phyloP scores from a whole-genome alignment of 37 sponge, comb jelly and placozoan species.

The Aphrocallistes beatrix region DNA sequence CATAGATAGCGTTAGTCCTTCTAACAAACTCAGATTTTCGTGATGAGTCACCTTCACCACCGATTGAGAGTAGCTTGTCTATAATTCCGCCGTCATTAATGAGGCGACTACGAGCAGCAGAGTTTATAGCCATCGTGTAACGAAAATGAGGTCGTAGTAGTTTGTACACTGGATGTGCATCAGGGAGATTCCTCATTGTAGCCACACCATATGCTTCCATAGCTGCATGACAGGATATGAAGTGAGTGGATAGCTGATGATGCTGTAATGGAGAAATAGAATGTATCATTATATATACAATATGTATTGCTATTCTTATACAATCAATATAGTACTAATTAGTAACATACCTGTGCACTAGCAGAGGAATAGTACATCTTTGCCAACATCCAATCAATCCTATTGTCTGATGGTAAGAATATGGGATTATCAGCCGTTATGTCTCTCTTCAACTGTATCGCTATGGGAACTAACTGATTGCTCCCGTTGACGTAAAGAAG shows the following conservation, averaged over 20 bases:
- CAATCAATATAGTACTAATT: neutral
- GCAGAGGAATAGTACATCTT: conserved; percentile 49
- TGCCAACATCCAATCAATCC: conserved; percentile 51
- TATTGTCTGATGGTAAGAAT: conserved; percentile 43
- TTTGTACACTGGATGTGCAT: conserved; percentile 47
- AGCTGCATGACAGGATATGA: conserved; percentile 33
- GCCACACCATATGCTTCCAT: conserved; percentile 50
- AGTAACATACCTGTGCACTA: conserved; percentile 29
- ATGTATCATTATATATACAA: no score
- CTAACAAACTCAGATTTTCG: neutral
- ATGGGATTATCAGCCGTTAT: conserved; percentile 40
- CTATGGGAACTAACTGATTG: conserved; percentile 37
- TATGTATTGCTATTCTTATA: no score
- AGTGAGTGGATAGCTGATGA: conserved; percentile 51
- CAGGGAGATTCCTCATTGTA: conserved; percentile 42
- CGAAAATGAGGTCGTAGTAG: conserved; percentile 46
- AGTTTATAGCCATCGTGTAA: conserved; percentile 48
- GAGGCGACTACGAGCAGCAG: conserved; percentile 18
- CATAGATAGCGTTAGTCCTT: conserved; percentile 17
- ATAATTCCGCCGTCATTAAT: conserved; percentile 31
- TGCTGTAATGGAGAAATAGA: conserved; percentile 19
- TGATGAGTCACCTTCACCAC: conserved; percentile 25
- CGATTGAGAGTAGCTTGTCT: conserved; percentile 32
- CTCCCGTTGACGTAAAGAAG: conserved; percentile 36
- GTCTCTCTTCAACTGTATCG: conserved; percentile 49